Evolutionary conservation across 2,113 vertebrate species (phyloP).

Genomic region (Sinocyclocheilus anshuiensis): DNA sequence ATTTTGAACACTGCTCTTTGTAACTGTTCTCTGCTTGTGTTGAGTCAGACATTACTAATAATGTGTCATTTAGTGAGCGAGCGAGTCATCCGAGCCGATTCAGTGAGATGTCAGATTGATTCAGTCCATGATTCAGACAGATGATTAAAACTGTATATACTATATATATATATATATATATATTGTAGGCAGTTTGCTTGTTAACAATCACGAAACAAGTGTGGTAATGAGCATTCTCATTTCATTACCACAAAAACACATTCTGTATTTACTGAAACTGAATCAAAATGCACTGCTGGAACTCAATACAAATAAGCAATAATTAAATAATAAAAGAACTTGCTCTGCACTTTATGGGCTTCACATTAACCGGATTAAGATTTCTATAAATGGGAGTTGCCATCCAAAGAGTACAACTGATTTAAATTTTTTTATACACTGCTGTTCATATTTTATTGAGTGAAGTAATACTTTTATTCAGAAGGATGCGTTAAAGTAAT

Average conservation of each 20-base stretch:
- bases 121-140: no score
- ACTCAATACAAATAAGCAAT: no score
- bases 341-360: not conserved
- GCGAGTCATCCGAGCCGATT: not conserved
- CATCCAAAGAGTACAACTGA: not conserved
- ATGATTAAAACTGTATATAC: no score
- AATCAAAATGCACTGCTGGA: no score
- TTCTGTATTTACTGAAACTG: no score
- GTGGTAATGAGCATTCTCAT: not conserved
- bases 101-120: not conserved
- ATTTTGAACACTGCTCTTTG: not conserved
- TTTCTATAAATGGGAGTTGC: not conserved
- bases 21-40: not conserved
- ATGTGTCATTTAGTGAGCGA: not conserved
- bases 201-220: not conserved
- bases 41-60: not conserved
- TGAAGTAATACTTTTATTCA: not conserved
- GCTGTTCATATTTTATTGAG: no score
- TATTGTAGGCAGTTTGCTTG: not conserved
- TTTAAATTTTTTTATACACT: not conserved
- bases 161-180: no score
- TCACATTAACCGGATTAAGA: not conserved
- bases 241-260: no score
- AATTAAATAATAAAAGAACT: no score
- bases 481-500: not conserved